These are phyloP conservation scores for Pangasius larnaudii DNA, from an alignment of 2,797 vertebrate genomes.

Conservation along the genomic window DNA sequence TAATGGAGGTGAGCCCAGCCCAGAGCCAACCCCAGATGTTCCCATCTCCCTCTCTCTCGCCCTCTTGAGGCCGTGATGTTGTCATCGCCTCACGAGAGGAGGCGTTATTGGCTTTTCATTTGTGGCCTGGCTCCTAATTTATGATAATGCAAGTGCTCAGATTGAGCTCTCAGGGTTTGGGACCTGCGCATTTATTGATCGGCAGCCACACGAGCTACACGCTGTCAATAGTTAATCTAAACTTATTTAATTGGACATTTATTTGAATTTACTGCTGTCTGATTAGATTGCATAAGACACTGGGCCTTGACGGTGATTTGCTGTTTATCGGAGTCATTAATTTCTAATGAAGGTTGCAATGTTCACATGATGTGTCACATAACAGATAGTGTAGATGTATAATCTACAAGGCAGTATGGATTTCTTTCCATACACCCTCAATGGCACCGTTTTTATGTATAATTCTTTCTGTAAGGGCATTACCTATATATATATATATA, in stretches of 20 bases:
- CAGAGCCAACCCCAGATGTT: constrained; percentile 22
- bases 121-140: constrained; percentile 35
- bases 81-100: background rate
- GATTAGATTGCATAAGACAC: constrained; percentile 12
- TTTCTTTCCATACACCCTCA: background rate
- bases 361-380: background rate
- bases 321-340: constrained; percentile 31
- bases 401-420: background rate
- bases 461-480: background rate
- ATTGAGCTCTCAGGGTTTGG: constrained; percentile 13
- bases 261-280: constrained; percentile 47
- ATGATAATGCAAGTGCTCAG: constrained; percentile 43
- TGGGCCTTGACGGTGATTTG: constrained; percentile 16
- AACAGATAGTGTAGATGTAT: background rate
- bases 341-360: constrained; percentile 15
- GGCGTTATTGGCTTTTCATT: constrained; percentile 36
- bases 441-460: too few relatives aligned
- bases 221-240: constrained; percentile 54
- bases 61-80: constrained; percentile 30
- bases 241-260: constrained; percentile 53
- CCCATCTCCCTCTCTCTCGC: constrained; percentile 8
- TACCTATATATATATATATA: background rate
- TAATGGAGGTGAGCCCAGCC: constrained; percentile 10
- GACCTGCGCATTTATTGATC: constrained; percentile 28
- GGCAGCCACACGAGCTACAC: constrained; percentile 22